Percentiles rank a stretch among this genome's conserved stretches.
Conservation (phyloP, 2,797 vertebrate genomes). For the Meriones psammophilus region DNA sequence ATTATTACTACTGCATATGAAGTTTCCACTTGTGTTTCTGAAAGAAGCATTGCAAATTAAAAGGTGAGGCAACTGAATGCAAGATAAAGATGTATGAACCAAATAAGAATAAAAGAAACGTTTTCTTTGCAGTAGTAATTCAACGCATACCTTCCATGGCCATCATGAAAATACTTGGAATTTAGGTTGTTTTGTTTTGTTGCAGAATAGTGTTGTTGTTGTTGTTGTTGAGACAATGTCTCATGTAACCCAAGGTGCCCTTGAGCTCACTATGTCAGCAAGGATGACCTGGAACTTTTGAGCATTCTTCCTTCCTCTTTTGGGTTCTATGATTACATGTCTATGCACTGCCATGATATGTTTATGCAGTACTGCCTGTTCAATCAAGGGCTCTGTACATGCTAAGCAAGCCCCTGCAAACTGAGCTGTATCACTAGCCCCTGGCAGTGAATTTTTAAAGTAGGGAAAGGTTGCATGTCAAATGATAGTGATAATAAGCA, state of each 20-base stretch:
- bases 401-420: not conserved
- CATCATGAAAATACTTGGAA: not conserved
- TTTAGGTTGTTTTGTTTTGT: not conserved
- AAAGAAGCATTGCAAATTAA: not conserved
- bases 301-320: not conserved
- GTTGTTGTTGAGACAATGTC: not conserved
- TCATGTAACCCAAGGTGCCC: not conserved
- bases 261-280: not conserved
- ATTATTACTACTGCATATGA: conserved; percentile 16
- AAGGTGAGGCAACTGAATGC: not conserved
- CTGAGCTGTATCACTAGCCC: not conserved
- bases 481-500: not conserved
- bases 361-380: not conserved
- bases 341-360: too few species aligned
- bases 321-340: not conserved
- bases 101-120: not conserved
- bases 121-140: not conserved
- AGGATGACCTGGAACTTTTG: not conserved
- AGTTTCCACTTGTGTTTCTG: not conserved
- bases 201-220: not conserved
- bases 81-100: not conserved
- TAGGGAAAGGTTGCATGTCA: not conserved
- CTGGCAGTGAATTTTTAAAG: not conserved
- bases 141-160: too few species aligned
- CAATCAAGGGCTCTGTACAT: not conserved